Conservation (phyloP, 2,888 invertebrate species). For the Pristionchus entomophagus region DNA sequence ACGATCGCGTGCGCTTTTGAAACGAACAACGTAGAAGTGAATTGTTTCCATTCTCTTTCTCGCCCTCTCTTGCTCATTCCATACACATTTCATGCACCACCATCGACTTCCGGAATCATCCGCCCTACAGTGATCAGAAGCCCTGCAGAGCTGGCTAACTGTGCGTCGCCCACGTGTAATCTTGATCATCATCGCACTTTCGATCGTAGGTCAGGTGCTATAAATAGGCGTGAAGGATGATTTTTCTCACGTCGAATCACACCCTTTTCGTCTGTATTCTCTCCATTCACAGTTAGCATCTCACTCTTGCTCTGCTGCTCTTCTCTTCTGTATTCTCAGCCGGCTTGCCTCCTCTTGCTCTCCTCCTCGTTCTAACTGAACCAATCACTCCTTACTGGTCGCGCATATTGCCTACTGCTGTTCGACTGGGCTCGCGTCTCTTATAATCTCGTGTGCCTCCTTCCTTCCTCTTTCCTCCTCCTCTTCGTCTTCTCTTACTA, state of each 20-base stretch:
- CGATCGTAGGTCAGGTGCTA: not conserved
- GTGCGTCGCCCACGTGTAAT: not conserved
- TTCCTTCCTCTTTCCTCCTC: not conserved
- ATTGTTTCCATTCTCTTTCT: conserved; percentile 31
- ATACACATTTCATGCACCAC: not conserved
- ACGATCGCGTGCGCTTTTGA: conserved; percentile 32
- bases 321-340: conserved; percentile 4
- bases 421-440: not conserved
- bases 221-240: not conserved
- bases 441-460: too few species aligned
- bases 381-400: conserved; percentile 23
- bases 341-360: not conserved
- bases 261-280: not conserved
- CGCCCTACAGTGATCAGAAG: too few species aligned
- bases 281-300: conserved; percentile 2
- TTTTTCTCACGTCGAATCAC: not conserved
- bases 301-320: not conserved
- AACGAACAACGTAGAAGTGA: conserved; percentile 19
- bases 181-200: too few species aligned
- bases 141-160: not conserved
- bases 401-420: not conserved
- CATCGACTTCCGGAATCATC: conserved; percentile 11
- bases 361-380: conserved; percentile 28
- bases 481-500: not conserved
- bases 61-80: not conserved